Evolutionary conservation across 2,797 vertebrate species (phyloP).

Genomic region (Bradypodion pumilum): DNA sequence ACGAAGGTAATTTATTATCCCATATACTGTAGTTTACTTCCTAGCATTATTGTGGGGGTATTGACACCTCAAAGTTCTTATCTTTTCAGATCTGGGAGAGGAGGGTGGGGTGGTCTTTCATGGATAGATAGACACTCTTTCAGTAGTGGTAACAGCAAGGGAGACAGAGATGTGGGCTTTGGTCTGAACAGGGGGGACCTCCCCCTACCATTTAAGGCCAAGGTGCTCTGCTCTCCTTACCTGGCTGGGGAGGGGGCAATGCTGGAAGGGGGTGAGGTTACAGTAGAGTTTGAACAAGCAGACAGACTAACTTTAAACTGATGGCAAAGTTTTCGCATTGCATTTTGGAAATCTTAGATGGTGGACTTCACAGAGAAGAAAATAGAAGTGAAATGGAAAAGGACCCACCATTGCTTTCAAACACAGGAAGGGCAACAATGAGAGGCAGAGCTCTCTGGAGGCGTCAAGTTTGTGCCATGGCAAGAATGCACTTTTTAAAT

Average conservation of each 20-base stretch:
- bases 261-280: neutral
- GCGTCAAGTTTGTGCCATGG: conserved; percentile 86
- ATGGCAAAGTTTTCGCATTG: neutral
- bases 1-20: conserved; percentile 74
- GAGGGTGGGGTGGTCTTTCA: neutral
- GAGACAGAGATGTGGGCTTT: neutral
- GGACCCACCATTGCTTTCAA: conserved; percentile 73
- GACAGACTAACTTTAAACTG: neutral
- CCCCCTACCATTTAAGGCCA: no score
- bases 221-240: no score
- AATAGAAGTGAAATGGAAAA: conserved; percentile 67
- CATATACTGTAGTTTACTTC: fast-evolving
- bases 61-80: neutral
- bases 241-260: neutral
- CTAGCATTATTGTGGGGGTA: neutral
- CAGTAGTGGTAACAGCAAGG: neutral
- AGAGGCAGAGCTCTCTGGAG: conserved; percentile 81
- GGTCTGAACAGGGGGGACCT: no score
- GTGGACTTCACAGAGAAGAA: conserved; percentile 72
- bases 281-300: neutral
- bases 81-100: neutral
- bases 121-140: no score
- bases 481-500: conserved; percentile 84
- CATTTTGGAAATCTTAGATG: conserved; percentile 71
- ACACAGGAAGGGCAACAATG: conserved; percentile 44